These are phyloP conservation scores for Pseudonaja textilis DNA, from an alignment of 2,113 vertebrate species.

Conservation along the genomic window DNA sequence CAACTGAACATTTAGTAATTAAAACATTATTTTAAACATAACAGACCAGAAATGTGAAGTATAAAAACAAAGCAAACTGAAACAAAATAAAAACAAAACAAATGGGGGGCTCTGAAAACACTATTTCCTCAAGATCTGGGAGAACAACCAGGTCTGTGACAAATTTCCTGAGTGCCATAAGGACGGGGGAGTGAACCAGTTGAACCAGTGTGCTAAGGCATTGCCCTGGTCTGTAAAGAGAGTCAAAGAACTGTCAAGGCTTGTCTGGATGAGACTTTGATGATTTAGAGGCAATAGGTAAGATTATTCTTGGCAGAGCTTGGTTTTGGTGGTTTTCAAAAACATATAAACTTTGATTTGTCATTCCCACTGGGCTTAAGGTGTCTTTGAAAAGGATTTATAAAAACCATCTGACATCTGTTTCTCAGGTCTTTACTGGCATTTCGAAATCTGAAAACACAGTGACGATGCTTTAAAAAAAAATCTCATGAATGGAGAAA, in stretches of 20 bases:
- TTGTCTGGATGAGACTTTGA: constrained; percentile 46
- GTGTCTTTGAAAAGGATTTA: constrained; percentile 53
- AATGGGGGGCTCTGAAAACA: not conserved
- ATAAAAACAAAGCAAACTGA: not conserved
- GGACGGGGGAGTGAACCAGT: rapidly evolving
- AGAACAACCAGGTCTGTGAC: not conserved
- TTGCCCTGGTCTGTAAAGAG: constrained; percentile 30
- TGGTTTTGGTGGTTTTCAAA: constrained; percentile 56
- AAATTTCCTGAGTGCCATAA: not conserved
- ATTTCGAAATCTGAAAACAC: constrained; percentile 40
- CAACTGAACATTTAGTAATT: not conserved
- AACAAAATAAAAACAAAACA: not conserved
- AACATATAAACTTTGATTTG: constrained; percentile 45
- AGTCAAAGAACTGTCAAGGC: constrained; percentile 54
- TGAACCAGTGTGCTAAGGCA: not conserved
- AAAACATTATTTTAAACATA: not conserved
- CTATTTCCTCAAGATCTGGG: not conserved
- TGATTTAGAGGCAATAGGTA: constrained; percentile 66
- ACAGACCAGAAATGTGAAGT: not conserved
- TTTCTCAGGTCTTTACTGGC: constrained; percentile 41
- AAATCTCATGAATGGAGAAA: not conserved
- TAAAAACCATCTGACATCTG: constrained; percentile 18
- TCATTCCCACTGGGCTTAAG: constrained; percentile 61
- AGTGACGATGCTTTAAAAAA: constrained; percentile 23
- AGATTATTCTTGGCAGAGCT: constrained; percentile 47